Evolutionary conservation across 2,113 vertebrate genomes (phyloP).

Genomic region (Aptenodytes patagonicus): DNA sequence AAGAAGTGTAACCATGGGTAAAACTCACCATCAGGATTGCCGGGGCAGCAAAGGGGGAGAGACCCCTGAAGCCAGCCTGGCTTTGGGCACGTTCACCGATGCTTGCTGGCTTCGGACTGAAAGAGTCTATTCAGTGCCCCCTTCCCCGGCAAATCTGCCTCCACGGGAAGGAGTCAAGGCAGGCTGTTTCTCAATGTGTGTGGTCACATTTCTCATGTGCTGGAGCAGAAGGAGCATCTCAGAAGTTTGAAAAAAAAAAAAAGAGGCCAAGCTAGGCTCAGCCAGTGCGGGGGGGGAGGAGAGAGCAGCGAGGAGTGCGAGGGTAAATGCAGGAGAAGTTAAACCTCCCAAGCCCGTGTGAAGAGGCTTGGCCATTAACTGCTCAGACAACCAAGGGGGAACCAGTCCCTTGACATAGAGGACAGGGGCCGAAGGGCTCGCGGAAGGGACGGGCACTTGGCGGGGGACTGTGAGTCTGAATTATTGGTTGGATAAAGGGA

Average conservation of each 20-base stretch:
- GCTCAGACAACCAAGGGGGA: neutral
- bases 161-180: neutral
- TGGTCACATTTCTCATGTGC: neutral
- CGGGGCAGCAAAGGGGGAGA: too few species aligned
- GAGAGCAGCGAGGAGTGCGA: neutral
- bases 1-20: too few species aligned
- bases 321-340: neutral
- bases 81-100: too few species aligned
- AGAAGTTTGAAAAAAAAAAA: neutral
- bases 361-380: neutral
- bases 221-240: neutral
- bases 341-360: accelerated
- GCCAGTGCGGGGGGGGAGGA: accelerated
- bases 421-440: neutral
- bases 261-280: neutral
- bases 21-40: too few species aligned
- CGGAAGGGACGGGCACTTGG: neutral
- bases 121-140: neutral
- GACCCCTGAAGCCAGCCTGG: too few species aligned
- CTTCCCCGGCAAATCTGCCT: neutral
- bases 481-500: neutral
- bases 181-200: neutral
- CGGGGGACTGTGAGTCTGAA: neutral
- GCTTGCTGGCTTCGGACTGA: neutral
- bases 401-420: neutral